Percentiles rank a stretch among this genome's conserved stretches.
Conservation (phyloP, 2,113 vertebrate genomes). For the Phyllopteryx taeniolatus region DNA sequence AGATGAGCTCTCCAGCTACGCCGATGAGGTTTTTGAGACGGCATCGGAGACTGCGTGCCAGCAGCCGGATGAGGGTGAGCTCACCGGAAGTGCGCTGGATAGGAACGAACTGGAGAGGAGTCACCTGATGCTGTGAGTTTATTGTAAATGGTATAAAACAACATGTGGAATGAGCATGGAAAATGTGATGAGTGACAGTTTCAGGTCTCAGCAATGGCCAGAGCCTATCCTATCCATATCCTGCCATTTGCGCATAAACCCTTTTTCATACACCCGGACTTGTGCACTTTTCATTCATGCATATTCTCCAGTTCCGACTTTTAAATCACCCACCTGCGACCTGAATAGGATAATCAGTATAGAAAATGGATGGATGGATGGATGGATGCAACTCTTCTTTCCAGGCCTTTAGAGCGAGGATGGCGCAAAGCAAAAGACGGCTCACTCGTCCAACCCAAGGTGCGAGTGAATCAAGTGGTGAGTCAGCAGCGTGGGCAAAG, state of each 20-base stretch:
- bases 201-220: too few species aligned
- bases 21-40: constrained; percentile 92
- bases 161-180: too few species aligned
- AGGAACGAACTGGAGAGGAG: constrained; percentile 87
- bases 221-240: too few species aligned
- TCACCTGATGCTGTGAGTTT: constrained; percentile 89
- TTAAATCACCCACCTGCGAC: too few species aligned
- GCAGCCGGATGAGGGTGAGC: constrained; percentile 78
- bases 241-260: too few species aligned
- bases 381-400: background rate
- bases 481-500: constrained; percentile 83
- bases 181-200: too few species aligned
- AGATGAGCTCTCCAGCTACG: constrained; percentile 88
- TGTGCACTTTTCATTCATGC: too few species aligned
- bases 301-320: too few species aligned
- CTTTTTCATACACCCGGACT: too few species aligned
- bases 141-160: background rate
- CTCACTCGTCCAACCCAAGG: constrained; percentile 76
- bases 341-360: background rate
- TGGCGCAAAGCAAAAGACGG: constrained; percentile 91
- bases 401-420: constrained; percentile 89
- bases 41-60: constrained; percentile 82
- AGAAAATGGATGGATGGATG: background rate
- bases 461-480: constrained; percentile 89
- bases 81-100: constrained; percentile 86